A percentile compares a stretch with the other conserved stretches of the same genome.
Conservation (phyloP, 2,113 vertebrate species). For the Numenius arquata region DNA sequence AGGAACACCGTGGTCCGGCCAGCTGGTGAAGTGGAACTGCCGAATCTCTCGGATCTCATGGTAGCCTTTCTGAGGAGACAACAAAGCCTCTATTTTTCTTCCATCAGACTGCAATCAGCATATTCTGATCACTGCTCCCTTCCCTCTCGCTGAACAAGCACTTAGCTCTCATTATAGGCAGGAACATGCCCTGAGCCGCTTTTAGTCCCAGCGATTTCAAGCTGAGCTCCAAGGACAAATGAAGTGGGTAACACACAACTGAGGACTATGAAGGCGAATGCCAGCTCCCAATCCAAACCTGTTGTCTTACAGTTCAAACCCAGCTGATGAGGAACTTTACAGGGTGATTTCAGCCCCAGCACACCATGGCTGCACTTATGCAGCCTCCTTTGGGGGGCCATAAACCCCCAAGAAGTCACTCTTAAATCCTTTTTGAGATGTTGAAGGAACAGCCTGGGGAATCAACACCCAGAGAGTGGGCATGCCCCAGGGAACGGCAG, state of each 20-base stretch:
- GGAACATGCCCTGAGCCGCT: fast-evolving
- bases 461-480: fast-evolving
- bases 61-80: constrained; percentile 91
- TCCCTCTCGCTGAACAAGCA: fast-evolving
- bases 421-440: not conserved
- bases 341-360: not conserved
- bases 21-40: constrained; percentile 98
- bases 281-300: not conserved
- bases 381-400: not conserved
- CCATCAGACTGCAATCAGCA: not conserved
- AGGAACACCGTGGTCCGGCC: constrained; percentile 96
- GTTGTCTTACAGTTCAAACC: not conserved
- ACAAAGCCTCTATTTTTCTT: constrained; percentile 31
- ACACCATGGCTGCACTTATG: not conserved
- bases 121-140: not conserved
- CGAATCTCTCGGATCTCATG: constrained; percentile 96
- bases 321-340: not conserved
- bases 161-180: fast-evolving
- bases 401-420: not conserved
- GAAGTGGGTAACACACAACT: fast-evolving
- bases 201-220: fast-evolving
- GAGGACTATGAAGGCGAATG: not conserved
- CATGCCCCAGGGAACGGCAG: fast-evolving
- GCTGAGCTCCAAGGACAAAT: not conserved
- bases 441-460: not conserved